phyloP scores from a whole-genome alignment of 2,888 invertebrate species.

The Philereme transversata region DNA sequence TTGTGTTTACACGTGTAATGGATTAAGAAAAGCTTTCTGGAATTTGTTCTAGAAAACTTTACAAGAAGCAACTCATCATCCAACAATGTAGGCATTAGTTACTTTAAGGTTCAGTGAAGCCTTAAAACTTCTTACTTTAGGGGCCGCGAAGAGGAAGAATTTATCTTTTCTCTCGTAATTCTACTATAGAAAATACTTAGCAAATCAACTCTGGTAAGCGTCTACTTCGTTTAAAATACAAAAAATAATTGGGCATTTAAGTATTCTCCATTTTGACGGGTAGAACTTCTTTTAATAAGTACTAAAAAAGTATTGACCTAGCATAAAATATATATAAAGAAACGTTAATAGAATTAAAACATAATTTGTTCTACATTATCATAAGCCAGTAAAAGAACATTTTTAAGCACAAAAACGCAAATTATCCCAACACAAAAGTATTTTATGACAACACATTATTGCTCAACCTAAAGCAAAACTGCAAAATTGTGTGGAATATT shows the following conservation, averaged over 20 bases:
- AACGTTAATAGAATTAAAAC: no score
- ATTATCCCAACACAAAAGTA: no score
- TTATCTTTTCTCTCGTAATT: slow-evolving; percentile 23
- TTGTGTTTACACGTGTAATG: background rate
- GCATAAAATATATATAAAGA: no score
- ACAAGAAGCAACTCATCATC: slow-evolving; percentile 26
- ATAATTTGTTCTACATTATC: no score
- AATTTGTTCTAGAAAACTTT: slow-evolving; percentile 19
- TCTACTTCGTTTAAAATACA: no score
- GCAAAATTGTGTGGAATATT: slow-evolving; percentile 19
- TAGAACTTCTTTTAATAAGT: no score
- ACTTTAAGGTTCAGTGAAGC: slow-evolving; percentile 34
- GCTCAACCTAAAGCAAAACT: slow-evolving; percentile 12
- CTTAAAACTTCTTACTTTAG: slow-evolving; percentile 32
- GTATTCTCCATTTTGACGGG: no score
- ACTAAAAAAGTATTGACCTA: no score
- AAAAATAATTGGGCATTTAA: no score
- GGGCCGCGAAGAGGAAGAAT: slow-evolving; percentile 25
- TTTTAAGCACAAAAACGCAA: no score
- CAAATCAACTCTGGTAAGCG: background rate
- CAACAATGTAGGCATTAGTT: slow-evolving; percentile 34
- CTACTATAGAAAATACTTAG: slow-evolving; percentile 13
- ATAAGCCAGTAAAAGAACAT: no score
- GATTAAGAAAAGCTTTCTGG: slow-evolving; percentile 12
- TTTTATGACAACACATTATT: slow-evolving; percentile 5